Conservation (phyloP, 2,888 invertebrate genomes). For the Anthrax anthrax region DNA sequence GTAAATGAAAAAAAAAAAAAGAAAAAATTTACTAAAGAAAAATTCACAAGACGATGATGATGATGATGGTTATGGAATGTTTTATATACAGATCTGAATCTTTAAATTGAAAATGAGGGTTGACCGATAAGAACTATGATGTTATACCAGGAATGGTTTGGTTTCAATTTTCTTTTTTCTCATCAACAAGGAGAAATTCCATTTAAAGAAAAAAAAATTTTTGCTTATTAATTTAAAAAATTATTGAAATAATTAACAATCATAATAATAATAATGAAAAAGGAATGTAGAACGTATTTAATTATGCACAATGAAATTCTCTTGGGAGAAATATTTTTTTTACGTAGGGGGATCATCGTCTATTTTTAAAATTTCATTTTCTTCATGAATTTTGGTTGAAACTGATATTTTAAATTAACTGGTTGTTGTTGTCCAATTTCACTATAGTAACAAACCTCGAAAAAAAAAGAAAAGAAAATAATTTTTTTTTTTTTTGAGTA, state of each 20-base stretch:
- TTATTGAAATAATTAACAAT: constrained; percentile 18
- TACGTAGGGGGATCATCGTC: background rate
- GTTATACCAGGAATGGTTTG: background rate
- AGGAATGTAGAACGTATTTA: constrained; percentile 2
- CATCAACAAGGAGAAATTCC: constrained; percentile 7
- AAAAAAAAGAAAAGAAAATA: background rate
- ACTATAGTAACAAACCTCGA: background rate
- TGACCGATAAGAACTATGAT: background rate
- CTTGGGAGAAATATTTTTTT: background rate
- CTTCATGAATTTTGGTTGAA: no score
- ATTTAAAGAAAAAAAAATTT: constrained; percentile 11
- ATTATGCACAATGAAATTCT: background rate
- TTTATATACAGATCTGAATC: no score
- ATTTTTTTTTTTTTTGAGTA: no score
- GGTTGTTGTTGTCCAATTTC: background rate
- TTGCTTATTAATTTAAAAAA: constrained; percentile 20
- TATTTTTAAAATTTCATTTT: no score
- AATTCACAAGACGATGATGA: no score
- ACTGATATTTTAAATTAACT: background rate
- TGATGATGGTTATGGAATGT: no score
- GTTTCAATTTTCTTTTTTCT: no score
- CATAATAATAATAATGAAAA: constrained; percentile 12
- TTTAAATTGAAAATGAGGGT: background rate
- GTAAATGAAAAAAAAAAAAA: no score
- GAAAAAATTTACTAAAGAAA: no score